Evolutionary conservation across 2,797 vertebrate genomes (phyloP).

Genomic region (Periparus ater): DNA sequence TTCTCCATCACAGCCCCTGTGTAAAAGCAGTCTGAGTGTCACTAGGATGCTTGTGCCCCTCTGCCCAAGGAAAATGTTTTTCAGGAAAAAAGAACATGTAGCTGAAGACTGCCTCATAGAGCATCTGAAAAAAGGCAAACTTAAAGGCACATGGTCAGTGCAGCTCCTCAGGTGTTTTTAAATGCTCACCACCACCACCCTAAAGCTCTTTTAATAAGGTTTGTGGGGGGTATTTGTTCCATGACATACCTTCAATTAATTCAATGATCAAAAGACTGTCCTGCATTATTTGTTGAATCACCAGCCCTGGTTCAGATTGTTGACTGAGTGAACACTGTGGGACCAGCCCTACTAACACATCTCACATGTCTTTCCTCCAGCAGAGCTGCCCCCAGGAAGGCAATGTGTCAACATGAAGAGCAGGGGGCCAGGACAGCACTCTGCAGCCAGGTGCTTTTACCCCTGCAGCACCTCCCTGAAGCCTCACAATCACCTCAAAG

Average conservation of each 20-base stretch:
- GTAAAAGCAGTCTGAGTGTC: neutral
- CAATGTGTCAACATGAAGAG: rapidly evolving
- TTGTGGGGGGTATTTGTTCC: neutral
- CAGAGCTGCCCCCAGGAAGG: neutral
- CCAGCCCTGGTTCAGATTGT: neutral
- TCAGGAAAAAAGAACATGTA: neutral
- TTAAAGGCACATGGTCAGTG: neutral
- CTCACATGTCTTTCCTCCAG: neutral
- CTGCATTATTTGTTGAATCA: rapidly evolving
- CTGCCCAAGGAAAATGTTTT: neutral
- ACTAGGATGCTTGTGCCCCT: neutral
- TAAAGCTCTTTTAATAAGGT: neutral
- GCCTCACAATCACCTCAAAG: neutral
- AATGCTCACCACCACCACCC: neutral
- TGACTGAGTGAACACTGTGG: no score
- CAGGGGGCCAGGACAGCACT: neutral
- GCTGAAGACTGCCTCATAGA: neutral
- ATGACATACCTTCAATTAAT: neutral
- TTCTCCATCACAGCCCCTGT: neutral
- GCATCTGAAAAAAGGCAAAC: neutral
- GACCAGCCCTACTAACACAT: neutral
- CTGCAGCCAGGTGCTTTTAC: neutral
- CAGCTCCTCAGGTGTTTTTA: neutral
- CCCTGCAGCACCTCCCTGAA: neutral
- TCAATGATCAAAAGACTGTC: rapidly evolving